Evolutionary conservation across 2,113 vertebrate genomes (phyloP).

Genomic region (Morone chrysops): DNA sequence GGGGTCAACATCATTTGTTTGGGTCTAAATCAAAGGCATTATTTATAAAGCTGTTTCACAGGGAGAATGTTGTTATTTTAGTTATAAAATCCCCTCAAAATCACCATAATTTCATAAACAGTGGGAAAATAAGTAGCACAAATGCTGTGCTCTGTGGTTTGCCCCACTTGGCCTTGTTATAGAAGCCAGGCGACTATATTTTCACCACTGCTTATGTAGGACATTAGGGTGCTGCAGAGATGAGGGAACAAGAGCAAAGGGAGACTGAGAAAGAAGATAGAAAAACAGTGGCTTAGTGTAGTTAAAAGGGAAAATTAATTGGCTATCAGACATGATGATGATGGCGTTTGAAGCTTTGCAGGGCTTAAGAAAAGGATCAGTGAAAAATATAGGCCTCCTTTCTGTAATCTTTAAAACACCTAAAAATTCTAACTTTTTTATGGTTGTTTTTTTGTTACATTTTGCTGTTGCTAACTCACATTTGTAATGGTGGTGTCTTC

Average conservation of each 20-base stretch:
- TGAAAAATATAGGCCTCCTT: slow-evolving; percentile 25
- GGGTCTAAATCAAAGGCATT: not conserved
- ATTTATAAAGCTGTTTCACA: not conserved
- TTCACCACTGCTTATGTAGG: slow-evolving; percentile 24
- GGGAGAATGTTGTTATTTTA: not conserved
- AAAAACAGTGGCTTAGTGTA: slow-evolving; percentile 48
- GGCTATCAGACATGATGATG: slow-evolving; percentile 60
- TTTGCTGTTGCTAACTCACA: not conserved
- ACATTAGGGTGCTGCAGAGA: slow-evolving; percentile 25
- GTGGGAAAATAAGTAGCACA: not conserved
- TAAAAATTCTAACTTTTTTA: slow-evolving; percentile 21
- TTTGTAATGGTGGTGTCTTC: slow-evolving; percentile 1
- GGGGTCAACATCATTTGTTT: not conserved
- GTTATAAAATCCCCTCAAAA: slow-evolving; percentile 7
- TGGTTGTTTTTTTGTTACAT: not conserved
- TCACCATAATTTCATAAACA: not conserved
- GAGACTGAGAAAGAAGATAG: slow-evolving; percentile 6
- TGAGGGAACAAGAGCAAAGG: slow-evolving; percentile 32
- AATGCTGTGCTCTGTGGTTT: slow-evolving; percentile 18
- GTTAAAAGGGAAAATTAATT: slow-evolving; percentile 62
- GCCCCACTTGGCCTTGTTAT: not conserved
- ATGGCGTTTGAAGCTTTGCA: slow-evolving; percentile 46
- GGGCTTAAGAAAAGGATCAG: slow-evolving; percentile 31
- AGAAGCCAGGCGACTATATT: not conserved
- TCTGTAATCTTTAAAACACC: slow-evolving; percentile 32